Conservation (phyloP, 92 coral and sea anemone genomes). For the Epizoanthus ramosus region DNA sequence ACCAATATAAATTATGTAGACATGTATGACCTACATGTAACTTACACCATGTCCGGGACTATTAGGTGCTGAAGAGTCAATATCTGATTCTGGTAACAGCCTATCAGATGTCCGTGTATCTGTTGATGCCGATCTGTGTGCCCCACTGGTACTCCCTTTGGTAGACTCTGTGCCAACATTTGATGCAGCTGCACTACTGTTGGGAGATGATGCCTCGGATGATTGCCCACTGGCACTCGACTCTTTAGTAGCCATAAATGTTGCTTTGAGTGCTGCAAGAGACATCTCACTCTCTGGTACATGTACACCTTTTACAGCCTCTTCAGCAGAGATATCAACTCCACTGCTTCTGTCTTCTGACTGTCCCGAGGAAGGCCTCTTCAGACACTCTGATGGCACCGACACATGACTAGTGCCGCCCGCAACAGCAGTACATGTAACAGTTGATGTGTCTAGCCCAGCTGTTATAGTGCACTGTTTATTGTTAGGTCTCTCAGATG, state of each 20-base stretch:
- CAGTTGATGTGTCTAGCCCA: too few species aligned
- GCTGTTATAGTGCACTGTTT: not conserved
- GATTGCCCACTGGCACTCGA: not conserved
- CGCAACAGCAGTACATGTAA: not conserved
- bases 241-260: constrained; percentile 29
- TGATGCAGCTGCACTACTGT: not conserved
- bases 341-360: constrained; percentile 28
- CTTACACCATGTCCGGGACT: constrained; percentile 36
- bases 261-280: constrained; percentile 37
- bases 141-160: constrained; percentile 7
- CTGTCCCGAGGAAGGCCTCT: not conserved
- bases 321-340: constrained; percentile 37
- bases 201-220: not conserved
- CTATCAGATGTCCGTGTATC: constrained; percentile 8
- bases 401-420: not conserved
- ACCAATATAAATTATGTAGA: too few species aligned
- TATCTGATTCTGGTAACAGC: constrained; percentile 30
- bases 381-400: not conserved
- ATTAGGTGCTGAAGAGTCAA: constrained; percentile 39
- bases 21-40: not conserved
- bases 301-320: constrained; percentile 28
- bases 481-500: constrained; percentile 5
- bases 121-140: not conserved
- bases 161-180: not conserved
- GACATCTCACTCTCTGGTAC: constrained; percentile 38